Evolutionary conservation across 2,888 invertebrate species (phyloP).

Genomic region (Drosophila neotestacea): DNA sequence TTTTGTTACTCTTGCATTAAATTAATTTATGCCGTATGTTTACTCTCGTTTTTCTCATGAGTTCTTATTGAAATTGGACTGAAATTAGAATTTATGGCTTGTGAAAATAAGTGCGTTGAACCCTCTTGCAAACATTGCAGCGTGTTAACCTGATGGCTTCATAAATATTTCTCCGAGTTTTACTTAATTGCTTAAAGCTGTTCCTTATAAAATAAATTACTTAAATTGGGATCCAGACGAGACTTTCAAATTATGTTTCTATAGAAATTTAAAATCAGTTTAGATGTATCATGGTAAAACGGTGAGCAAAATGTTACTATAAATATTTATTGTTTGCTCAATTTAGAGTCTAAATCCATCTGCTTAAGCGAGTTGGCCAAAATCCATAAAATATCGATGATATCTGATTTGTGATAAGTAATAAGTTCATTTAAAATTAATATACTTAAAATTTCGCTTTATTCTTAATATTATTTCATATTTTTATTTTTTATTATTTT

Average conservation of each 20-base stretch:
- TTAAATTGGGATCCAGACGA: neutral
- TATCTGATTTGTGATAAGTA: no score
- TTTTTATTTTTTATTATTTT: slow-evolving; percentile 6
- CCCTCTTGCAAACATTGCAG: slow-evolving; percentile 1
- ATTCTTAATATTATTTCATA: slow-evolving; percentile 1
- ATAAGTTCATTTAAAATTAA: neutral
- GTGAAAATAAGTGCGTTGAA: slow-evolving; percentile 17
- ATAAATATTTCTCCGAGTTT: neutral
- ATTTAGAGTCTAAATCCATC: neutral
- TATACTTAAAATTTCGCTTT: neutral
- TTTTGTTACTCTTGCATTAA: slow-evolving; percentile 34
- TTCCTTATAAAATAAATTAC: neutral
- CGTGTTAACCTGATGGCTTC: slow-evolving; percentile 3
- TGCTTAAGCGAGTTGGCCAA: neutral
- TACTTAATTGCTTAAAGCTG: slow-evolving; percentile 8
- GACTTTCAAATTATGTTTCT: neutral
- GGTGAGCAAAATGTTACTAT: neutral
- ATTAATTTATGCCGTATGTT: slow-evolving; percentile 53
- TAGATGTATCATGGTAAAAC: neutral
- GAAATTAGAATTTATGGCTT: slow-evolving; percentile 33
- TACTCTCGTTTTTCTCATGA: slow-evolving; percentile 29
- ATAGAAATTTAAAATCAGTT: neutral
- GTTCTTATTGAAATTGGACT: slow-evolving; percentile 39
- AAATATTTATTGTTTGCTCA: neutral
- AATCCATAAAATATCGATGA: neutral